Conservation (phyloP, 2,888 invertebrate genomes). For the Podotricha telesiphe region DNA sequence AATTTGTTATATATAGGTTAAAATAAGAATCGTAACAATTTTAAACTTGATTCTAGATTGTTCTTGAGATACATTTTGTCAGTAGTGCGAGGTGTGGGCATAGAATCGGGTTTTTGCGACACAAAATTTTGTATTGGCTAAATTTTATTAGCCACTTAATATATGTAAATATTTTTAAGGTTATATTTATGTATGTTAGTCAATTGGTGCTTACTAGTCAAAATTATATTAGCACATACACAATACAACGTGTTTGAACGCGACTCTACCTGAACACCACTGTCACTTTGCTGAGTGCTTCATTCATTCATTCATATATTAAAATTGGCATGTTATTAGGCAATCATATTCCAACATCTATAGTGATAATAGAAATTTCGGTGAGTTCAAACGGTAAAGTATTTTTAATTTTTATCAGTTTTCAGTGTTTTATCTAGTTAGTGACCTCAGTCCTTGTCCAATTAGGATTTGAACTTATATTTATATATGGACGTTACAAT, state of each 20-base stretch:
- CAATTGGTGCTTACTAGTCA: constrained; percentile 84
- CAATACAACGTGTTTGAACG: constrained; percentile 38
- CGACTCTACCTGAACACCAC: neutral
- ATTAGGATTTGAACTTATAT: constrained; percentile 28
- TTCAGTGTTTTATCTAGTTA: too few species aligned
- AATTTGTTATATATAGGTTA: neutral
- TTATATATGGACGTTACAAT: constrained; percentile 21
- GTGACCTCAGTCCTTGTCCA: constrained; percentile 22
- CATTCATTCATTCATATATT: neutral
- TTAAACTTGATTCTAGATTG: constrained; percentile 11
- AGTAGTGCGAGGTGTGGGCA: neutral
- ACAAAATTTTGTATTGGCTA: constrained; percentile 61
- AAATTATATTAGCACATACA: constrained; percentile 78
- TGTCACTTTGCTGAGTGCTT: constrained; percentile 7
- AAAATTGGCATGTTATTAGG: neutral
- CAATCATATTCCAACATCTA: neutral
- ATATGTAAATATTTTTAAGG: constrained; percentile 64
- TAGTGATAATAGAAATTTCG: neutral
- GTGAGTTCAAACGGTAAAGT: neutral
- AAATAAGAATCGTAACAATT: constrained; percentile 5
- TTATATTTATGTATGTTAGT: constrained; percentile 62
- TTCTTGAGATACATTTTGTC: neutral
- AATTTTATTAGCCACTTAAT: constrained; percentile 70
- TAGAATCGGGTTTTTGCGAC: constrained; percentile 42
- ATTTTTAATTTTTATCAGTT: neutral